Percentiles rank a stretch among this genome's conserved stretches.
These are phyloP conservation scores for Poecile atricapillus DNA, from an alignment of 2,113 vertebrate genomes.

Conservation along the genomic window DNA sequence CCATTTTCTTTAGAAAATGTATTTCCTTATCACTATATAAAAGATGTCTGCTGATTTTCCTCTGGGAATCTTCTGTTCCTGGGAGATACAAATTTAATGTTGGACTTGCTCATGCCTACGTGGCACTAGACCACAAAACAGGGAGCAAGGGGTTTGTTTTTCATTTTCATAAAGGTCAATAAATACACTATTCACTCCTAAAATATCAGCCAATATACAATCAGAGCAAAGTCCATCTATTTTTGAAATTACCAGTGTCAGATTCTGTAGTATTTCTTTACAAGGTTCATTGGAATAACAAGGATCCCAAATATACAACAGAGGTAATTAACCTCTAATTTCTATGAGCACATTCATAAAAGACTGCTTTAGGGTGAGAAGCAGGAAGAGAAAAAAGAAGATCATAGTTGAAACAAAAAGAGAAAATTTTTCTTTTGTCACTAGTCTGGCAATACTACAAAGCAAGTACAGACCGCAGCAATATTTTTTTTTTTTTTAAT, in stretches of 20 bases:
- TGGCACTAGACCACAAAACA: neutral
- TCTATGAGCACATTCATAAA: neutral
- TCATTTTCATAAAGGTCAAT: neutral
- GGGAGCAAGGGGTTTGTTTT: neutral
- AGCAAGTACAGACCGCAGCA: neutral
- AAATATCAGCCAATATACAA: neutral
- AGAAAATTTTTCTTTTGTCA: neutral
- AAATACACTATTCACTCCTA: neutral
- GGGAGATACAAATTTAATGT: neutral
- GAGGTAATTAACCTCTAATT: conserved; percentile 19
- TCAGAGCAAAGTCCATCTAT: neutral
- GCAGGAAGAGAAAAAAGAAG: neutral
- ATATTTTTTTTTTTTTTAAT: neutral
- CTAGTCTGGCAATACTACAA: neutral
- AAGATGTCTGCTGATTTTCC: conserved; percentile 2
- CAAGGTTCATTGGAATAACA: neutral
- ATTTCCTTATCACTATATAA: neutral
- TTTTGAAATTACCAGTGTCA: neutral
- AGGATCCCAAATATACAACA: neutral
- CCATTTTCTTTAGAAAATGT: neutral
- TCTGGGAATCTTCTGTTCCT: neutral
- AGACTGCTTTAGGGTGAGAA: neutral
- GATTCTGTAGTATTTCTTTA: neutral
- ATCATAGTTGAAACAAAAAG: neutral
- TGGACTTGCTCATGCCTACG: neutral